These are phyloP conservation scores for Phymanthus crucifer DNA, from an alignment of 92 coral and sea anemone genomes.

Conservation along the genomic window DNA sequence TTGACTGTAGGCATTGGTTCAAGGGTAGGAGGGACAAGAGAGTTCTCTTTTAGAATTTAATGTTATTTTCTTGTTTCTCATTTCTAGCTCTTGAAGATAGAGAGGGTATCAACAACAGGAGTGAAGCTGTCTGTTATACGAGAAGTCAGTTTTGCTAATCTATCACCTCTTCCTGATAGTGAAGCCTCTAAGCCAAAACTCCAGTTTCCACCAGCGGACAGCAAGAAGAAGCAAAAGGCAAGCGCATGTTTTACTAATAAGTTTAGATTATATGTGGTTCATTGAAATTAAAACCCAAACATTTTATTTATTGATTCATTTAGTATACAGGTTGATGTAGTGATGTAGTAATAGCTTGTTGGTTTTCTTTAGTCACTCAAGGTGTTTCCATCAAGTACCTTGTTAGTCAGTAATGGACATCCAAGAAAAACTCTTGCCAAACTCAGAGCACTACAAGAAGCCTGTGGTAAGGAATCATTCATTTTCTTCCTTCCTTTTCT, in stretches of 20 bases:
- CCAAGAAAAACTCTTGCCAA: constrained; percentile 78
- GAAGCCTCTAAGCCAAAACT: constrained; percentile 76
- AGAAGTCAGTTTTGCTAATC: constrained; percentile 89
- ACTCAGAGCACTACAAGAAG: constrained; percentile 88
- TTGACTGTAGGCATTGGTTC: too few species aligned
- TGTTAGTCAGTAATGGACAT: constrained; percentile 72
- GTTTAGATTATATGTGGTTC: too few species aligned
- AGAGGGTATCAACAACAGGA: constrained; percentile 69
- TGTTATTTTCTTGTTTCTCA: not conserved
- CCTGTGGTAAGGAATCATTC: constrained; percentile 56
- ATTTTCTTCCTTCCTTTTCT: too few species aligned
- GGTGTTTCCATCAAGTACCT: constrained; percentile 75
- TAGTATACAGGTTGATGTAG: not conserved
- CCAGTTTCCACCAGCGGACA: constrained; percentile 67
- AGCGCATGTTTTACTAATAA: not conserved
- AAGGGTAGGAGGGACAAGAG: too few species aligned
- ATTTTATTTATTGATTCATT: too few species aligned
- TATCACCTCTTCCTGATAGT: constrained; percentile 65
- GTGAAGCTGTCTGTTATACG: constrained; percentile 77
- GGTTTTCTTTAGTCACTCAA: constrained; percentile 37
- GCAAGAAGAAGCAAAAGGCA: constrained; percentile 71
- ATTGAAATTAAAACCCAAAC: too few species aligned
- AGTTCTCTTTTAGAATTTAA: not conserved
- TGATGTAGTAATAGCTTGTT: not conserved
- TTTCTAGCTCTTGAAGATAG: constrained; percentile 79